Evolutionary conservation across 2,113 vertebrate species (phyloP).

Genomic region (Recurvirostra avosetta): DNA sequence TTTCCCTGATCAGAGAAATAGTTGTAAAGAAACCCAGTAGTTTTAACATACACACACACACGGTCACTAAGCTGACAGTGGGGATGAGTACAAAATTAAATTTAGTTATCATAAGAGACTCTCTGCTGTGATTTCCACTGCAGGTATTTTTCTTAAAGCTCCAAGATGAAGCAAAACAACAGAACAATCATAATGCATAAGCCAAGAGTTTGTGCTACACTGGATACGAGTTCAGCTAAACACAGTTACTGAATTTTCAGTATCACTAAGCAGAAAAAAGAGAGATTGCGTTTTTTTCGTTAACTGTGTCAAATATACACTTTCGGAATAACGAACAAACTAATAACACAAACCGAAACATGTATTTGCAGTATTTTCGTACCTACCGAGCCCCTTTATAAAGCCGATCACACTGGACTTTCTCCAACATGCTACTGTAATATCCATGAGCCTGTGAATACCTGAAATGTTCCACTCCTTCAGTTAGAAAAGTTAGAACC

Average conservation of each 20-base stretch:
- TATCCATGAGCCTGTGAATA: conserved; percentile 81
- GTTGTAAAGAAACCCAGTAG: not conserved
- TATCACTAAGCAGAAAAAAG: not conserved
- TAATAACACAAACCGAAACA: not conserved
- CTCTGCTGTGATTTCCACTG: not conserved
- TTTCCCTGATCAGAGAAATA: not conserved
- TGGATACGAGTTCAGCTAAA: not conserved
- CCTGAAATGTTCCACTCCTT: conserved; percentile 35
- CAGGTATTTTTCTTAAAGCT: not conserved
- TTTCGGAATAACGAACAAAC: not conserved
- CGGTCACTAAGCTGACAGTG: not conserved
- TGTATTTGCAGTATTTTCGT: not conserved
- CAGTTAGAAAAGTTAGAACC: conserved; percentile 28
- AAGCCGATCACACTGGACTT: conserved; percentile 90
- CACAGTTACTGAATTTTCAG: not conserved
- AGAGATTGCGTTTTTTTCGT: not conserved
- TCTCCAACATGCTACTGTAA: conserved; percentile 89
- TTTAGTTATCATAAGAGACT: not conserved
- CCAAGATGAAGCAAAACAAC: not conserved
- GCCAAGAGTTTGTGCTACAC: not conserved
- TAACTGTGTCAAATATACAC: not conserved
- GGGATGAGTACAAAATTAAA: not conserved
- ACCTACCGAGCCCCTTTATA: conserved; percentile 96
- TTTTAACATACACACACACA: not conserved
- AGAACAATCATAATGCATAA: not conserved